These are phyloP conservation scores for Rapana venosa DNA, from an alignment of 2,888 invertebrate genomes.

Conservation along the genomic window DNA sequence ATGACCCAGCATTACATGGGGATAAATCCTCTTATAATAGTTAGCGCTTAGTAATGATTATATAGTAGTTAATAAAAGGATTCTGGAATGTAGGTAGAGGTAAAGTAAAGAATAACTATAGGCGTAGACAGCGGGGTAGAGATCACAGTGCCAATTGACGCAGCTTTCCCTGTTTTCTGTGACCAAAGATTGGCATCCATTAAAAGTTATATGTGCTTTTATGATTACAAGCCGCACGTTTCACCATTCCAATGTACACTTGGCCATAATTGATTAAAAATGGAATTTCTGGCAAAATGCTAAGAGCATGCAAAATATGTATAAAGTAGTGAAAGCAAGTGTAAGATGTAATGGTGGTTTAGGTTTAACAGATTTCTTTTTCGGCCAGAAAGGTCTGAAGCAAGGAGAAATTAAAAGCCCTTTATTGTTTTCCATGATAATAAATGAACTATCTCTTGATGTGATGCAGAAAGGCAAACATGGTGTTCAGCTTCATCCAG, in stretches of 20 bases:
- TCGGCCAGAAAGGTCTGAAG: background rate
- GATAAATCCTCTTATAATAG: too few species aligned
- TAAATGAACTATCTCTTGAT: background rate
- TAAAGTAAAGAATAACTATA: background rate
- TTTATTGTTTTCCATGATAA: background rate
- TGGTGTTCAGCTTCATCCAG: background rate
- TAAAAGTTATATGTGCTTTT: conserved; percentile 2
- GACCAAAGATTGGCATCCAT: background rate
- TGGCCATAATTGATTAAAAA: background rate
- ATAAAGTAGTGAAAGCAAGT: background rate
- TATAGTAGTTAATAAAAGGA: too few species aligned
- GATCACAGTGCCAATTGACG: background rate
- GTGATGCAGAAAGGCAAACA: background rate
- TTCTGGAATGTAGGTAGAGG: background rate
- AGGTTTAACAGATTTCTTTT: conserved; percentile 4
- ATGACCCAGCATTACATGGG: too few species aligned
- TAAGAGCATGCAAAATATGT: background rate
- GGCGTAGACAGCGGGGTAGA: background rate
- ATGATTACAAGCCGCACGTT: conserved; percentile 6
- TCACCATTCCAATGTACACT: background rate
- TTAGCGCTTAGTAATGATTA: too few species aligned
- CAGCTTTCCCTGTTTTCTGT: background rate
- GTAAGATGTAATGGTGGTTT: background rate
- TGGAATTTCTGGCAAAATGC: background rate
- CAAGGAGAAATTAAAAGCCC: background rate